phyloP scores from a whole-genome alignment of 1,140 invertebrate species.

The Plutomurus gul region DNA sequence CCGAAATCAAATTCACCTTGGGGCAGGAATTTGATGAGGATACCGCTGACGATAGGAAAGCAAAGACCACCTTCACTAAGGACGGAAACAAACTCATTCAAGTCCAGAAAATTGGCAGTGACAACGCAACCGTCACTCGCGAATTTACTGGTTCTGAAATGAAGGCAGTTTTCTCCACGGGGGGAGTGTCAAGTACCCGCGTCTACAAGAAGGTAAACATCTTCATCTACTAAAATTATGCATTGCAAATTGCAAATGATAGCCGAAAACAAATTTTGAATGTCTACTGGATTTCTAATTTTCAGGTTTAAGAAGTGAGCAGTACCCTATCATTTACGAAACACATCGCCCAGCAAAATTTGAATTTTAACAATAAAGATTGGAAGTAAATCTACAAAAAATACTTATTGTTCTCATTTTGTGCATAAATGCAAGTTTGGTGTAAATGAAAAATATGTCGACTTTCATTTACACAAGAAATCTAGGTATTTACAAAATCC shows the following conservation, averaged over 20 bases:
- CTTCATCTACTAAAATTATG: neutral
- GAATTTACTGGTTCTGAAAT: slow-evolving; percentile 45
- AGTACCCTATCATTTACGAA: too few relatives aligned
- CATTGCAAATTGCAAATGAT: neutral
- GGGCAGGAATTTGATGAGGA: slow-evolving; percentile 79
- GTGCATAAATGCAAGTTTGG: too few relatives aligned
- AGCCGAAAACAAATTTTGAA: neutral
- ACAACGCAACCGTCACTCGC: slow-evolving; percentile 23
- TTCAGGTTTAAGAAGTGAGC: too few relatives aligned
- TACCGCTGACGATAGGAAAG: slow-evolving; percentile 36
- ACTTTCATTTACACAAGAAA: neutral
- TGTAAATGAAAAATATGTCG: too few relatives aligned
- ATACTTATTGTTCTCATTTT: too few relatives aligned
- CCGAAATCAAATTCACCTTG: slow-evolving; percentile 73
- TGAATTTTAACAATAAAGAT: too few relatives aligned
- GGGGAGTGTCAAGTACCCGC: neutral
- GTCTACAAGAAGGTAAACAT: slow-evolving; percentile 38
- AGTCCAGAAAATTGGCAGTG: neutral
- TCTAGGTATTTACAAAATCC: neutral
- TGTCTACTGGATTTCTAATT: neutral
- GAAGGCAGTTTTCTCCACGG: slow-evolving; percentile 10
- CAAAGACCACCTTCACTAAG: slow-evolving; percentile 20
- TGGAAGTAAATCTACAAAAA: too few relatives aligned
- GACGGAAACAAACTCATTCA: slow-evolving; percentile 48
- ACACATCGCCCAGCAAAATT: too few relatives aligned